Evolutionary conservation across 2,797 vertebrate genomes (phyloP).

Genomic region (Chaunax sp.): DNA sequence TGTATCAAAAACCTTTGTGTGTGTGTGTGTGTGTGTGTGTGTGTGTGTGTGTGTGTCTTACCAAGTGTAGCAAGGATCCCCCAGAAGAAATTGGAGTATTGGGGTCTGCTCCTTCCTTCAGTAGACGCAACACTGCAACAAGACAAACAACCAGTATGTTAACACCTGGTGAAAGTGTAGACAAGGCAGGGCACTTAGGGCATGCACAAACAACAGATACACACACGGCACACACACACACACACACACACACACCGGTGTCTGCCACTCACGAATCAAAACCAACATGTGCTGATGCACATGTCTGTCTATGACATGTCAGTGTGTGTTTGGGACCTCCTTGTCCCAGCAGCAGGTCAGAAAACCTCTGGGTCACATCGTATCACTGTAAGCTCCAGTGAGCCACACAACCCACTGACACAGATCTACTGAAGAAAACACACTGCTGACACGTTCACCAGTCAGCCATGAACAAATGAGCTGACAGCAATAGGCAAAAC

Average conservation of each 20-base stretch:
- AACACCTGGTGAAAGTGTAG: conserved; percentile 32
- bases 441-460: conserved; percentile 36
- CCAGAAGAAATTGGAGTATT: conserved; percentile 86
- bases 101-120: conserved; percentile 91
- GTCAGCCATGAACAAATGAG: conserved; percentile 40
- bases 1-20: neutral
- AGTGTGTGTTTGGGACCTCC: conserved; percentile 17
- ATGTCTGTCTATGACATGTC: conserved; percentile 52
- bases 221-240: conserved; percentile 9
- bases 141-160: conserved; percentile 49
- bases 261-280: conserved; percentile 31
- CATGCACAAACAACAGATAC: conserved; percentile 9
- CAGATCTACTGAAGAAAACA: conserved; percentile 38
- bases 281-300: conserved; percentile 13
- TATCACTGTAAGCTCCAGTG: conserved; percentile 27
- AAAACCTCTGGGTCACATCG: conserved; percentile 43
- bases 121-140: conserved; percentile 89
- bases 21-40: conserved; percentile 11
- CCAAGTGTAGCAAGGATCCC: conserved; percentile 94
- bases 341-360: conserved; percentile 37
- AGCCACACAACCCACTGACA: conserved; percentile 54
- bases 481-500: conserved; percentile 24
- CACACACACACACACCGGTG: conserved; percentile 14
- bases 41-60: conserved; percentile 75
- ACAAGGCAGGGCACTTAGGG: conserved; percentile 5